Percentiles rank a stretch among this genome's conserved stretches.
Conservation (phyloP, 2,113 vertebrate species). For the Myodes glareolus region DNA sequence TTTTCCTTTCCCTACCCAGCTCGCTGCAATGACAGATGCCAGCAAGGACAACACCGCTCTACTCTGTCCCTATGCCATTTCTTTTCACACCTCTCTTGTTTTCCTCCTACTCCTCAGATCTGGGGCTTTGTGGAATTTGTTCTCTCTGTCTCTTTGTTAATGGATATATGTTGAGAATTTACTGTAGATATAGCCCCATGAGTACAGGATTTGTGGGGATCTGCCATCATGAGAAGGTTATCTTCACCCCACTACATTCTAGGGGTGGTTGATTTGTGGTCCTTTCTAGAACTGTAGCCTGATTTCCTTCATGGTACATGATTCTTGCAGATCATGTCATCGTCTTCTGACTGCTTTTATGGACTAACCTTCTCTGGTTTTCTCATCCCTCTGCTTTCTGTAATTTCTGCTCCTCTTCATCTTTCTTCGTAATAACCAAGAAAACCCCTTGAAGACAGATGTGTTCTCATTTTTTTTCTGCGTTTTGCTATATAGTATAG, state of each 20-base stretch:
- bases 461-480: not conserved
- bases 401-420: not conserved
- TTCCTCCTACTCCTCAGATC: not conserved
- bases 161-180: not conserved
- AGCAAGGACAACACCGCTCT: not conserved
- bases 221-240: not conserved
- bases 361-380: not conserved
- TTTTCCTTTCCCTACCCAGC: not conserved
- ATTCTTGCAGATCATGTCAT: not conserved
- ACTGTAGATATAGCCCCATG: rapidly evolving
- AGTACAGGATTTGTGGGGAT: not conserved
- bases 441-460: not conserved
- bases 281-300: not conserved
- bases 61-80: not conserved
- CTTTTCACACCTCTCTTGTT: not conserved
- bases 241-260: not conserved
- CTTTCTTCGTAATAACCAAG: not conserved
- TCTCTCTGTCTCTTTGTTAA: not conserved
- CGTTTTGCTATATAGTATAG: not conserved
- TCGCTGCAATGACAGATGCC: not conserved
- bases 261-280: not conserved
- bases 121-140: slow-evolving; percentile 15
- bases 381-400: not conserved
- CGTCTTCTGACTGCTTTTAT: not conserved
- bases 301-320: not conserved